Evolutionary conservation across 2,797 vertebrate species (phyloP).

Genomic region (Pseudomugil gertrudae): DNA sequence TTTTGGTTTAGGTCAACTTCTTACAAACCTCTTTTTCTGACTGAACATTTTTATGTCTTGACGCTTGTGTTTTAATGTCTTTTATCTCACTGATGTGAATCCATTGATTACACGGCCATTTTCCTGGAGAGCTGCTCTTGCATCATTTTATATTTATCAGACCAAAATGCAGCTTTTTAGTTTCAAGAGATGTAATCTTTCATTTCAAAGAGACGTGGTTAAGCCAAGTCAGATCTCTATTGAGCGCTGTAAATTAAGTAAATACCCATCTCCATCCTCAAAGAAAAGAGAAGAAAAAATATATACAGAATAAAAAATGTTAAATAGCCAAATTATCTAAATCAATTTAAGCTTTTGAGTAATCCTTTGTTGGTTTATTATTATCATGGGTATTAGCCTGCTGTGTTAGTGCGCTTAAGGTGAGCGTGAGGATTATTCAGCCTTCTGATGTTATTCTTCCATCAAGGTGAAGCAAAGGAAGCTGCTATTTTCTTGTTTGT

Average conservation of each 20-base stretch:
- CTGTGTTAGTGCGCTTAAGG: slow-evolving; percentile 9
- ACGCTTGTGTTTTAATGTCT: neutral
- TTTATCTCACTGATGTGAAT: neutral
- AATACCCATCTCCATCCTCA: neutral
- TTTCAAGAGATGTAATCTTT: slow-evolving; percentile 17
- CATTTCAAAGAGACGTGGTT: slow-evolving; percentile 26
- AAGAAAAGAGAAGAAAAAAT: slow-evolving; percentile 7
- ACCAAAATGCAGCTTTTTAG: slow-evolving; percentile 10
- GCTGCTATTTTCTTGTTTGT: neutral
- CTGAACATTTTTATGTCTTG: slow-evolving; percentile 9
- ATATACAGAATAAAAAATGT: slow-evolving; percentile 6
- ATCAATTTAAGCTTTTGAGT: slow-evolving; percentile 36
- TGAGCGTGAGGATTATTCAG: neutral
- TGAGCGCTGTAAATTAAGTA: slow-evolving; percentile 24
- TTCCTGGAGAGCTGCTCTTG: neutral
- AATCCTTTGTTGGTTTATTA: slow-evolving; percentile 44
- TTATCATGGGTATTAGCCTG: neutral
- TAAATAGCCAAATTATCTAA: slow-evolving; percentile 22
- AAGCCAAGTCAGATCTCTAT: neutral
- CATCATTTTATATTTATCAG: slow-evolving; percentile 6
- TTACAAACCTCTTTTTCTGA: slow-evolving; percentile 1
- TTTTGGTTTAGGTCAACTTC: slow-evolving; percentile 11
- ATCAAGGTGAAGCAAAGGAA: neutral
- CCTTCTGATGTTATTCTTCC: neutral
- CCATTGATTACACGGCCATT: neutral